Conservation (phyloP, 2,797 vertebrate species). For the Sandelia bainsii region DNA sequence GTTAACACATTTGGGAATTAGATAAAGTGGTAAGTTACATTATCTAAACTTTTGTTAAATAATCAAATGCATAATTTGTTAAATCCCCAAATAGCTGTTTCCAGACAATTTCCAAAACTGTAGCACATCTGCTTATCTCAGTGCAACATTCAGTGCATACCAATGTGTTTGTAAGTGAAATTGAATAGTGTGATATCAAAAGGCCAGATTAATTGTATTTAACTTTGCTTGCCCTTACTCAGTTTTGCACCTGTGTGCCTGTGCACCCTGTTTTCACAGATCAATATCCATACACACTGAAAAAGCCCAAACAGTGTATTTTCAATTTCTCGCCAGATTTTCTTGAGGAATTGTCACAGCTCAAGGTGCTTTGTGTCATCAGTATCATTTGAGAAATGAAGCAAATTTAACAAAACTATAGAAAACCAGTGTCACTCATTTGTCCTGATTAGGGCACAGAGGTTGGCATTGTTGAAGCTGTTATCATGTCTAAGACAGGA, state of each 20-base stretch:
- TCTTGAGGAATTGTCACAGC: constrained; percentile 33
- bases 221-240: constrained; percentile 36
- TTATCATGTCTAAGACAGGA: constrained; percentile 65
- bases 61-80: neutral
- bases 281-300: constrained; percentile 39
- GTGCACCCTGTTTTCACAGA: constrained; percentile 36
- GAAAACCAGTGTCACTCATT: constrained; percentile 48
- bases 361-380: constrained; percentile 68
- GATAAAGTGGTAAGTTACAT: neutral
- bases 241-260: constrained; percentile 29
- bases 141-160: constrained; percentile 11
- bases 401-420: constrained; percentile 50
- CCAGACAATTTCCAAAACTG: neutral
- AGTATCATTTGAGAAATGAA: constrained; percentile 52
- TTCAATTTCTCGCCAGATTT: constrained; percentile 37
- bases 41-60: neutral
- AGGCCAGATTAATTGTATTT: constrained; percentile 22
- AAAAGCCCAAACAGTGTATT: constrained; percentile 30
- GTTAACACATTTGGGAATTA: neutral
- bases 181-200: constrained; percentile 22
- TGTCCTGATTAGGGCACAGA: constrained; percentile 38
- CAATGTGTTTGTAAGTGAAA: constrained; percentile 35
- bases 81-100: neutral
- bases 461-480: constrained; percentile 49
- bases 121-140: constrained; percentile 36